A percentile compares a stretch with the other conserved stretches of the same genome.
phyloP scores from a whole-genome alignment of 2,888 invertebrate species.

The Drosophila leonis region DNA sequence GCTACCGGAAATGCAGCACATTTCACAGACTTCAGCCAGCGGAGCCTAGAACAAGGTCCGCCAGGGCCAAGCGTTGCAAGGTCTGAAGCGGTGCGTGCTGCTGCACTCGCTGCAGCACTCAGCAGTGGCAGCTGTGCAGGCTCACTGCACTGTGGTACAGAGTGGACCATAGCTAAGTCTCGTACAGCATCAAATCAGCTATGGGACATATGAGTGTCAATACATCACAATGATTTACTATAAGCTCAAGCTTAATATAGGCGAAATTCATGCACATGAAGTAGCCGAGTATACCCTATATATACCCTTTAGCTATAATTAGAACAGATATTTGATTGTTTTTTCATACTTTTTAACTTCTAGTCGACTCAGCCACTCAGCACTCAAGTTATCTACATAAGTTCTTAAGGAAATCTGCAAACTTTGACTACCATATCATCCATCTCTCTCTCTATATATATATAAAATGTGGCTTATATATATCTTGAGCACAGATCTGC shows the following conservation, averaged over 20 bases:
- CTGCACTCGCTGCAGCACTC: slow-evolving; percentile 43
- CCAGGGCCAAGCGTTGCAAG: slow-evolving; percentile 2
- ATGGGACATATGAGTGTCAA: background rate
- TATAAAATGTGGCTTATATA: background rate
- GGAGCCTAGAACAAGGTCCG: slow-evolving; percentile 17
- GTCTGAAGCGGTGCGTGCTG: slow-evolving; percentile 42
- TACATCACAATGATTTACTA: background rate
- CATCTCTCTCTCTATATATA: no score
- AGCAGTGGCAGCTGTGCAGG: slow-evolving; percentile 27
- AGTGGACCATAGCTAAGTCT: background rate
- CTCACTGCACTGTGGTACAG: slow-evolving; percentile 17
- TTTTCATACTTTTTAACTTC: no score
- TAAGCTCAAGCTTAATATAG: no score
- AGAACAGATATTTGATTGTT: no score
- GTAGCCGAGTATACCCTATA: no score
- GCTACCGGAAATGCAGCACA: slow-evolving; percentile 80
- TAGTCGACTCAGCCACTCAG: no score
- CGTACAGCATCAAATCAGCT: background rate
- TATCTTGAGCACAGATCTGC: background rate
- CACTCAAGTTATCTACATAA: no score
- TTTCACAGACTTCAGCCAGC: slow-evolving; percentile 47
- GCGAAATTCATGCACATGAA: no score
- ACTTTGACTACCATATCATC: no score
- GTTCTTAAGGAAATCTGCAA: no score
- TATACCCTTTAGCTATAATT: no score